Percentiles rank a stretch among this genome's conserved stretches.
Evolutionary conservation across 2,113 vertebrate species (phyloP).

Genomic region (Laticauda colubrina): DNA sequence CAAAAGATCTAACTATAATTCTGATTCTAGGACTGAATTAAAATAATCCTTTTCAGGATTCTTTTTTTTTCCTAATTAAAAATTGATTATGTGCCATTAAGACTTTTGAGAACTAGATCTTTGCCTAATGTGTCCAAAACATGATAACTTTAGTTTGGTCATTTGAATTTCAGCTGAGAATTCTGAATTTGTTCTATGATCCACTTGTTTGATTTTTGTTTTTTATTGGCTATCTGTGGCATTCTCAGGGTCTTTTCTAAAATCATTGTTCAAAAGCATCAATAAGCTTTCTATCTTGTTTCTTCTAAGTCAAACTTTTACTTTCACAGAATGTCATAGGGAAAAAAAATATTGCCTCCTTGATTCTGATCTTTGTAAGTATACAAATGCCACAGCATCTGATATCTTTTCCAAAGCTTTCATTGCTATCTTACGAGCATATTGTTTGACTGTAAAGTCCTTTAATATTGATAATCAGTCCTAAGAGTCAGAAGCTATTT

Average conservation of each 20-base stretch:
- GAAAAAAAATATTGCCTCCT: background rate
- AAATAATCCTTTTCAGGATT: background rate
- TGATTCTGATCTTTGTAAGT: background rate
- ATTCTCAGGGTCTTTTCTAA: background rate
- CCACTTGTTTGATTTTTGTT: background rate
- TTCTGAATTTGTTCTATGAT: background rate
- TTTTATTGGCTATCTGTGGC: background rate
- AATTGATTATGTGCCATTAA: background rate
- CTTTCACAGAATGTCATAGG: background rate
- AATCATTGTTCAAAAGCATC: background rate
- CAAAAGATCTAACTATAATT: background rate
- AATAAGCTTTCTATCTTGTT: background rate
- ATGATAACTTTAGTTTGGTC: background rate
- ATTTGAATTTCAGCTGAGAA: background rate
- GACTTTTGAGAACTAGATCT: background rate
- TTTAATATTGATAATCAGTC: background rate
- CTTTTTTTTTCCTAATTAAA: background rate
- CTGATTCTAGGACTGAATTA: background rate
- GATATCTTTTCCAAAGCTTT: background rate
- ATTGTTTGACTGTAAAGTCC: background rate
- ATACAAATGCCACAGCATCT: background rate
- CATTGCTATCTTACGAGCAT: background rate
- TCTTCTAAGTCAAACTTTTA: background rate
- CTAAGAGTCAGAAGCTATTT: background rate
- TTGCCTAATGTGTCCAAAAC: too few species aligned